Conservation (phyloP, 1,140 invertebrate species). For the Drosophila baimaii region DNA sequence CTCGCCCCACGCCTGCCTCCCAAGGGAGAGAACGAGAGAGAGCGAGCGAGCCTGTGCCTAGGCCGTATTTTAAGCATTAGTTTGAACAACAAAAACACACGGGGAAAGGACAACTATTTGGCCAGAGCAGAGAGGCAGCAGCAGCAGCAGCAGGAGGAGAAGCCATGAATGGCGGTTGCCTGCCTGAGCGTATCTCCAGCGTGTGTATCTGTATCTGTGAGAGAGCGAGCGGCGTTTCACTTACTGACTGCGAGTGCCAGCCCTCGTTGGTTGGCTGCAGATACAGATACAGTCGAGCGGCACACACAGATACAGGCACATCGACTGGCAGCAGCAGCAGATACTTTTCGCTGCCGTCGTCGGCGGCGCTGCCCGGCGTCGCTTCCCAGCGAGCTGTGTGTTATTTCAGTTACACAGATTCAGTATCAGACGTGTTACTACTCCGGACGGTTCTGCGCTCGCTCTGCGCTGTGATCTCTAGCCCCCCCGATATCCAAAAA, state of each 20-base stretch:
- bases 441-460: slow-evolving; percentile 77
- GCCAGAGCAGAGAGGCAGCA: slow-evolving; percentile 31
- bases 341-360: slow-evolving; percentile 35
- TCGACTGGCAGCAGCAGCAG: slow-evolving; percentile 11
- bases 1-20: slow-evolving; percentile 9
- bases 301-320: slow-evolving; percentile 29
- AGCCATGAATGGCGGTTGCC: slow-evolving; percentile 75
- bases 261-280: slow-evolving; percentile 69
- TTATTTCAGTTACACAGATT: slow-evolving; percentile 84
- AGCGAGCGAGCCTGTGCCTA: slow-evolving; percentile 44
- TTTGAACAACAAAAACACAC: slow-evolving; percentile 80
- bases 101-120: slow-evolving; percentile 59
- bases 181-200: slow-evolving; percentile 12
- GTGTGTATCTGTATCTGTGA: slow-evolving; percentile 15
- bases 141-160: slow-evolving; percentile 54
- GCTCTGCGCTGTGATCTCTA: slow-evolving; percentile 51
- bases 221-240: slow-evolving; percentile 59
- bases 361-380: slow-evolving; percentile 29
- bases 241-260: slow-evolving; percentile 76
- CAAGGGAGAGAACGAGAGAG: slow-evolving; percentile 7
- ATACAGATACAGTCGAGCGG: slow-evolving; percentile 16
- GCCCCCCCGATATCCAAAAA: slow-evolving; percentile 32
- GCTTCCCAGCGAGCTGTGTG: slow-evolving; percentile 71
- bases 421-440: slow-evolving; percentile 84
- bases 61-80: slow-evolving; percentile 82